Base-by-base conservation (phyloP, 2,113 vertebrate species). In the Apaloderma vittatum region DNA sequence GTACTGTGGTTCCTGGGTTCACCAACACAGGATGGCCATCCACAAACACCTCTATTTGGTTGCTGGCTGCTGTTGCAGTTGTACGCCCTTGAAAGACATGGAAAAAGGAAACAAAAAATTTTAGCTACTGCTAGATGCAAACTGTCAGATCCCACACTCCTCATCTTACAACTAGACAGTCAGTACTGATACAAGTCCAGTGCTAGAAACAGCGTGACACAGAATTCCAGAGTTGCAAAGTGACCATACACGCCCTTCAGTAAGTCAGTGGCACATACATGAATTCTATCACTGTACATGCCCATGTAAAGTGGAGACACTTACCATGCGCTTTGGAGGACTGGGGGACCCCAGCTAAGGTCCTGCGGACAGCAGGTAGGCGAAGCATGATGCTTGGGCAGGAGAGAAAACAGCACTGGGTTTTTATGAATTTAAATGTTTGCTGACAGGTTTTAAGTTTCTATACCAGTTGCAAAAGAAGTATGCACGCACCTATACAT, bases 41-140 rank as follows among this genome's bases (percentile, higher is more conserved):
- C 87, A 99, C 98, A 97, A 99, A 99, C 49, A 99, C 99, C 93
- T 99, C 99, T 94, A 99, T 98, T 66, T 99, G 96, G 97, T 99
- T 99, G 97, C 97, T 98, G 61, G 98, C 97, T 57, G 99, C 97
- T 87, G 99, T 99, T 24, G 98, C 94, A 48, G 98, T 93, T 82
- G 98, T 96, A 63, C 98, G 98, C 68, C 97, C 99, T 40, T 99
- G 86, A 86, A 74, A 77, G 22, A 82, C 79, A 32, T 6, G 14
- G 96, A 21, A 37, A 90, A 79, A 89, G 58, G 92, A 57, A 82
- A 30, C 6, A 93, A 26, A 55, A 57, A 40, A 70, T 58, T 37
- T 88, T 52, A 70, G 46, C 19, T 36, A 77, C 22, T 54, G 13
- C 18, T 24, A 14, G 19, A 72, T 14, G 19, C 57, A 73, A 63